phyloP scores from a whole-genome alignment of 2,888 invertebrate genomes.

The Eucera pruinosa region DNA sequence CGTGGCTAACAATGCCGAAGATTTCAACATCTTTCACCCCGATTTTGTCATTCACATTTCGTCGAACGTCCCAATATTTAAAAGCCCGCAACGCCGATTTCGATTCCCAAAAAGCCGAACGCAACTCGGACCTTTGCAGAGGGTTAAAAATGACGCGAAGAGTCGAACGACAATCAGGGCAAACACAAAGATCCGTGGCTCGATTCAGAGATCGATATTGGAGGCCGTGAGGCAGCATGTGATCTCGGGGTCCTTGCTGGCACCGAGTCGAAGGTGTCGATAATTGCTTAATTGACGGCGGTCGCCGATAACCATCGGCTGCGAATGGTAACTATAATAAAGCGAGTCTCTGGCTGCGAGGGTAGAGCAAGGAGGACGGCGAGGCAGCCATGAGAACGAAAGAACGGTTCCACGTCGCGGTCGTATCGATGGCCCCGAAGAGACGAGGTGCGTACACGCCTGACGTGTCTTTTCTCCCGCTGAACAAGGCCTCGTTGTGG shows the following conservation, averaged over 20 bases:
- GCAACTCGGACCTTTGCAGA: no score
- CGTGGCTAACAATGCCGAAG: no score
- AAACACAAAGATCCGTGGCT: conserved; percentile 3
- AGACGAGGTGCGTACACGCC: conserved; percentile 72
- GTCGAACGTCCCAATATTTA: no score
- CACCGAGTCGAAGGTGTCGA: conserved; percentile 62
- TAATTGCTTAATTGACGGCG: conserved; percentile 77
- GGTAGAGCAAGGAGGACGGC: conserved; percentile 27
- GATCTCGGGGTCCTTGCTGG: conserved; percentile 40
- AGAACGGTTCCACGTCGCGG: conserved; percentile 45
- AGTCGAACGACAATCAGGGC: conserved; percentile 4
- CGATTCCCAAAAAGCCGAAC: no score
- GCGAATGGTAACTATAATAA: conserved; percentile 72
- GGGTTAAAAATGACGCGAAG: no score
- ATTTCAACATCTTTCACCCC: no score
- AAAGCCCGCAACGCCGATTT: no score
- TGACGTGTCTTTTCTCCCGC: conserved; percentile 77
- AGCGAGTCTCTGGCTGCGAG: conserved; percentile 38
- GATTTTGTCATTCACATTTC: no score
- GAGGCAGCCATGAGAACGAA: conserved; percentile 42
- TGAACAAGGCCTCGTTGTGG: conserved; percentile 78
- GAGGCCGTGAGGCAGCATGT: conserved; percentile 60
- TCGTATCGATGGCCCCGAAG: conserved; percentile 72
- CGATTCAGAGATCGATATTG: conserved; percentile 25
- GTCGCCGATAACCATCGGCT: conserved; percentile 70